These are phyloP conservation scores for Falco columbarius DNA, from an alignment of 2,797 vertebrate species.

Conservation along the genomic window DNA sequence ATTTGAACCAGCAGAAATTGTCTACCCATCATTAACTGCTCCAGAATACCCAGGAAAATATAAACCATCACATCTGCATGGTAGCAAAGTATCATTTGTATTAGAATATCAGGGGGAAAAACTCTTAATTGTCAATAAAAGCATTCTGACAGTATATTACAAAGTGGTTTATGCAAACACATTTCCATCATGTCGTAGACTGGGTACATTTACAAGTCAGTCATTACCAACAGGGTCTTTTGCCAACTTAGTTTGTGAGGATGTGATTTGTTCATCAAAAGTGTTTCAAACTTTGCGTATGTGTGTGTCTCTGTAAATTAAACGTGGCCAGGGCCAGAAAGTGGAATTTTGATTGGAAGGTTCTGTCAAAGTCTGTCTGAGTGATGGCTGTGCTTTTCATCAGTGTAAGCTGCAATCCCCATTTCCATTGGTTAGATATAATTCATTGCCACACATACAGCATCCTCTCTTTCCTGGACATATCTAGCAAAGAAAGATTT, in stretches of 20 bases:
- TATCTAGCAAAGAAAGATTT: constrained; percentile 36
- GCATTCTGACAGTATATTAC: background rate
- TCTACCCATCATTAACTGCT: background rate
- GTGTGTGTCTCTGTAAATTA: background rate
- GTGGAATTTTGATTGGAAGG: constrained; percentile 54
- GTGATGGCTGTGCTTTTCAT: constrained; percentile 58
- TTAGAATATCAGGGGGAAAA: background rate
- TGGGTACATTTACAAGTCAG: background rate
- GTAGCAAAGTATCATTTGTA: background rate
- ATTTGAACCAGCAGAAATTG: background rate
- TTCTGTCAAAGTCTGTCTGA: constrained; percentile 65
- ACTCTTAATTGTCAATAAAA: background rate
- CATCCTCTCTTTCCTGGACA: constrained; percentile 13
- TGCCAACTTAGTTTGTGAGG: constrained; percentile 25
- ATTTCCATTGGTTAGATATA: constrained; percentile 45
- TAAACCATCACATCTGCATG: background rate
- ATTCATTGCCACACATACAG: constrained; percentile 49
- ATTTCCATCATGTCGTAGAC: background rate
- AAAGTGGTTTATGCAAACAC: background rate
- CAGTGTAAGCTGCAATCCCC: constrained; percentile 60
- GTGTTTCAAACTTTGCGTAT: background rate
- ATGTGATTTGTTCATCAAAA: background rate
- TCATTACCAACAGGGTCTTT: background rate
- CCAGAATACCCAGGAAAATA: background rate
- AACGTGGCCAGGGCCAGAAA: constrained; percentile 16